A percentile compares a stretch with the other conserved stretches of the same genome.
These are phyloP conservation scores for Scytalopus superciliaris DNA, from an alignment of 2,113 vertebrate species.

Conservation along the genomic window DNA sequence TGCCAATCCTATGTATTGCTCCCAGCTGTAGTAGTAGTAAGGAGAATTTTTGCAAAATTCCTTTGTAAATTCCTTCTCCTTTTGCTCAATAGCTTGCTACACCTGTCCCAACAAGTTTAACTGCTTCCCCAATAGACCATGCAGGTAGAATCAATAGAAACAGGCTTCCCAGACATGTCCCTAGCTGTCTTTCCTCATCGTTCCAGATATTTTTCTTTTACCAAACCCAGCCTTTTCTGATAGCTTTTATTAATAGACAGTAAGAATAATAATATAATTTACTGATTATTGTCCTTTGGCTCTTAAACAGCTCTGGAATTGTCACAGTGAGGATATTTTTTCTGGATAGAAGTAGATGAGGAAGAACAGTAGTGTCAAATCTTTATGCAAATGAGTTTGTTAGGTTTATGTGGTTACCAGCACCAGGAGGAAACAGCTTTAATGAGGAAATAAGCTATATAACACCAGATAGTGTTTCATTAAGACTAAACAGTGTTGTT, in stretches of 20 bases:
- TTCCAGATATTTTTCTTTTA: slow-evolving; percentile 46
- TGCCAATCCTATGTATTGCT: neutral
- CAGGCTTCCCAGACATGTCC: neutral
- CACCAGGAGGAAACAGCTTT: slow-evolving; percentile 18
- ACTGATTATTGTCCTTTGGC: slow-evolving; percentile 19
- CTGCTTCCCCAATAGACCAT: neutral
- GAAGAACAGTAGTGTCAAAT: neutral
- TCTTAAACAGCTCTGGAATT: slow-evolving; percentile 38
- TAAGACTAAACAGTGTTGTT: neutral
- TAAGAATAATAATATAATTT: slow-evolving; percentile 50
- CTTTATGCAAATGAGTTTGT: slow-evolving; percentile 34
- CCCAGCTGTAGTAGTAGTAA: neutral
- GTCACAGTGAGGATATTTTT: slow-evolving; percentile 43
- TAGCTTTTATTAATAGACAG: slow-evolving; percentile 56
- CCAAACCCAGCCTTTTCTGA: slow-evolving; percentile 43
- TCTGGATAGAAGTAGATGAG: neutral
- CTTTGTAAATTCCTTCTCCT: neutral
- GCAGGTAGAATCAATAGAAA: slow-evolving; percentile 10
- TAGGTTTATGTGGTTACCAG: slow-evolving; percentile 50
- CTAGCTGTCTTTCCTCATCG: slow-evolving; percentile 26
- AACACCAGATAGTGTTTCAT: neutral
- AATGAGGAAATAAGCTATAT: slow-evolving; percentile 7
- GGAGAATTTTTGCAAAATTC: neutral
- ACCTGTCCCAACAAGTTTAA: neutral
- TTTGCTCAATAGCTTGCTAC: neutral